phyloP scores from a whole-genome alignment of 2,113 vertebrate genomes.

The Austrofundulus limnaeus region DNA sequence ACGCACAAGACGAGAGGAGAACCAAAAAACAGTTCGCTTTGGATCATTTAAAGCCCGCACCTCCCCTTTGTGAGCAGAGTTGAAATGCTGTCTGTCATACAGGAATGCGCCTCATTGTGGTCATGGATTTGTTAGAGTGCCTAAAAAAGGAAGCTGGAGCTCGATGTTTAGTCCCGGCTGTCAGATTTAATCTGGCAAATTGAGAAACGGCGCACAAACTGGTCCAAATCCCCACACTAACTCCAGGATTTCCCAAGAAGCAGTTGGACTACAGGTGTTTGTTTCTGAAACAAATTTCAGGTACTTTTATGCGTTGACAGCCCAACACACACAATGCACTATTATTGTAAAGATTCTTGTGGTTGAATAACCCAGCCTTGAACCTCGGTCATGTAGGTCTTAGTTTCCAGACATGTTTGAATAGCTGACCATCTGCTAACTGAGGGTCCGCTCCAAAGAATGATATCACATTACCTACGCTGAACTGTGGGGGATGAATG shows the following conservation, averaged over 20 bases:
- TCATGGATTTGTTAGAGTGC: constrained; percentile 6
- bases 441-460: constrained; percentile 39
- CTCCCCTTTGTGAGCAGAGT: not conserved
- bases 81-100: constrained; percentile 7
- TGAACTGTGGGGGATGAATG: constrained; percentile 44
- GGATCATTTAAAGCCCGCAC: not conserved
- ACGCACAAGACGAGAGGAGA: not conserved
- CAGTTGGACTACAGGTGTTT: not conserved
- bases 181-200: constrained; percentile 27
- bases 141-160: constrained; percentile 23
- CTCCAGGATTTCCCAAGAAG: not conserved
- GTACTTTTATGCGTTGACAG: constrained; percentile 3
- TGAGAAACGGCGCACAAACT: constrained; percentile 8
- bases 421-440: constrained; percentile 69
- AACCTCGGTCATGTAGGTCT: constrained; percentile 22
- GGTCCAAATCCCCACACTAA: constrained; percentile 4
- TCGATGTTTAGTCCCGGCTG: constrained; percentile 16
- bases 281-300: not conserved
- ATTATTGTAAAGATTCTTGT: constrained; percentile 13
- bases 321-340: not conserved
- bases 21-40: not conserved
- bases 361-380: constrained; percentile 12
- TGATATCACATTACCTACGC: constrained; percentile 60
- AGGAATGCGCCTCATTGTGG: not conserved
- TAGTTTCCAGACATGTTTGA: constrained; percentile 51